A percentile compares a stretch with the other conserved stretches of the same genome.
Conservation (phyloP, 2,888 invertebrate genomes). For the Schizotus pectinicornis region DNA sequence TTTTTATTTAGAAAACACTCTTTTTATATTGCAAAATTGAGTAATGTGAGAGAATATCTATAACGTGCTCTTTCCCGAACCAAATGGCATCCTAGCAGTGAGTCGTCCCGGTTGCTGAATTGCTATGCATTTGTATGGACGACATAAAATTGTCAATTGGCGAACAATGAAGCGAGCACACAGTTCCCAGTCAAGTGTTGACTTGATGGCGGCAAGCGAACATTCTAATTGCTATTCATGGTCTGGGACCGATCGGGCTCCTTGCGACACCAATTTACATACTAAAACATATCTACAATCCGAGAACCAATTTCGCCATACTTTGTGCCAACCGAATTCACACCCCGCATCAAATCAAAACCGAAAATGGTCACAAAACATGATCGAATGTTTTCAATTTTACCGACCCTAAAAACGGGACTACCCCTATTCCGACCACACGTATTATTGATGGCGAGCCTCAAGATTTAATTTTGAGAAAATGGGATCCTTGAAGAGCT, state of each 20-base stretch:
- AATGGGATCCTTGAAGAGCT: no score
- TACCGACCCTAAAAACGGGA: not conserved
- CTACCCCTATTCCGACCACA: no score
- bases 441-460: no score
- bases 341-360: slow-evolving; percentile 22
- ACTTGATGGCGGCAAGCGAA: slow-evolving; percentile 44
- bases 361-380: slow-evolving; percentile 6
- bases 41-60: no score
- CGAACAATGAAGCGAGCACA: slow-evolving; percentile 29
- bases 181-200: slow-evolving; percentile 32
- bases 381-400: slow-evolving; percentile 14
- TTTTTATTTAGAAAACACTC: no score
- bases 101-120: slow-evolving; percentile 15
- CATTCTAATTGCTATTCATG: slow-evolving; percentile 58
- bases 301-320: slow-evolving; percentile 49
- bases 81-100: no score
- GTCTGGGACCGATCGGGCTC: slow-evolving; percentile 57
- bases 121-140: slow-evolving; percentile 15
- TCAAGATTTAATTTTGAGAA: no score
- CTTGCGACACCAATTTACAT: slow-evolving; percentile 58
- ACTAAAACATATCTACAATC: slow-evolving; percentile 56
- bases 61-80: no score
- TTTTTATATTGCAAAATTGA: no score
- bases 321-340: slow-evolving; percentile 37
- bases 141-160: slow-evolving; percentile 25